phyloP scores from a whole-genome alignment of 2,888 invertebrate species.

The Mystacides longicornis region DNA sequence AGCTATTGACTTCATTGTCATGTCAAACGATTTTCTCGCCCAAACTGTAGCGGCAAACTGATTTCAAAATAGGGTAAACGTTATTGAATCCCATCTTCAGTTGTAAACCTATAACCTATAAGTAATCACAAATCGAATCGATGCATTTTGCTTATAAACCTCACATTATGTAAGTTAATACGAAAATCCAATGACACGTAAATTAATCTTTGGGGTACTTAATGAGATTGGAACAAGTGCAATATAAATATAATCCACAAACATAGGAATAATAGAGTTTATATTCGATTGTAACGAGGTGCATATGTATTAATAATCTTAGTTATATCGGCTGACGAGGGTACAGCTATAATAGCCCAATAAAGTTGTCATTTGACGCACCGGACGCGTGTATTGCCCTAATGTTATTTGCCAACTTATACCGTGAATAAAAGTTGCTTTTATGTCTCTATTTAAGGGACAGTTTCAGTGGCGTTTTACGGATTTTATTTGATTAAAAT shows the following conservation, averaged over 20 bases:
- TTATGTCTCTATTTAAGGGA: conserved; percentile 22
- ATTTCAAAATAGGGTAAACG: too few species aligned
- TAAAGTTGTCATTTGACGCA: conserved; percentile 22
- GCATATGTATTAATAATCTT: conserved; percentile 12
- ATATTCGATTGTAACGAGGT: conserved; percentile 16
- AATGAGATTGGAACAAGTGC: background rate
- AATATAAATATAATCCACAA: conserved; percentile 16
- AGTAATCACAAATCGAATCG: background rate
- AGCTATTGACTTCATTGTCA: too few species aligned
- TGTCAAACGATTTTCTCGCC: too few species aligned
- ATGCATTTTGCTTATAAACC: background rate
- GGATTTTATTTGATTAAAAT: conserved; percentile 8
- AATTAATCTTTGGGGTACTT: conserved; percentile 11
- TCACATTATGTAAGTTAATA: background rate
- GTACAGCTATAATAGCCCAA: conserved; percentile 18
- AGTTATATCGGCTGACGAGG: conserved; percentile 18
- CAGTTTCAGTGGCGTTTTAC: conserved; percentile 12
- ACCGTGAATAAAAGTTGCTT: conserved; percentile 23
- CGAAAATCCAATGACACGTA: conserved; percentile 5
- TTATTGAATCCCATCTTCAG: background rate
- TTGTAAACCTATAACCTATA: background rate
- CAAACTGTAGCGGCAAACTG: too few species aligned
- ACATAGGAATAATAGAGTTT: conserved; percentile 11
- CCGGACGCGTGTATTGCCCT: conserved; percentile 22
- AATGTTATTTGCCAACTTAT: conserved; percentile 20